Percentiles rank a stretch among this genome's conserved stretches.
Conservation (phyloP, 92 coral and sea anemone genomes). For the Montipora capitata region DNA sequence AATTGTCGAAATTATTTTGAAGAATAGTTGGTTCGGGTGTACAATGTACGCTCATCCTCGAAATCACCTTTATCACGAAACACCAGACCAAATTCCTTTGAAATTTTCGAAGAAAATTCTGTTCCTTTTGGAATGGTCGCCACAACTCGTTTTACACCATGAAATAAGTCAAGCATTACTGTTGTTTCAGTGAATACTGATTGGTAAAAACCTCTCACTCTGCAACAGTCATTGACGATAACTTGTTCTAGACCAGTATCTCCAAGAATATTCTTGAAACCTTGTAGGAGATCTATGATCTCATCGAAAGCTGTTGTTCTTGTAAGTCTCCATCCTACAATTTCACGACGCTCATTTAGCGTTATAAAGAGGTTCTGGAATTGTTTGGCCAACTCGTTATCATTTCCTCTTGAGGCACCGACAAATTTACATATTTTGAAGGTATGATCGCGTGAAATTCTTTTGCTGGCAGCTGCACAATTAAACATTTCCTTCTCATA, state of each 20-base stretch:
- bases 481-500: constrained; percentile 37
- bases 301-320: constrained; percentile 46
- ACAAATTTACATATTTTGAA: background rate
- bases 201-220: background rate
- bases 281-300: background rate
- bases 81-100: constrained; percentile 53
- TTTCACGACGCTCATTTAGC: constrained; percentile 71
- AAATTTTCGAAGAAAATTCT: constrained; percentile 3
- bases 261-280: background rate
- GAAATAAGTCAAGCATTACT: constrained; percentile 13
- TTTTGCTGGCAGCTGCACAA: background rate
- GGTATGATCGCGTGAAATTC: background rate
- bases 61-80: constrained; percentile 45
- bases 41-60: constrained; percentile 16
- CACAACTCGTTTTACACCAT: constrained; percentile 30
- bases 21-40: constrained; percentile 11
- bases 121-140: constrained; percentile 34
- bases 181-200: background rate
- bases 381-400: constrained; percentile 60
- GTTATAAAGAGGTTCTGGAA: constrained; percentile 72
- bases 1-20: background rate
- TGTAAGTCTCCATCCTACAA: constrained; percentile 64
- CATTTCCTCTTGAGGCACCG: constrained; percentile 28
- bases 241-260: background rate
- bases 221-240: background rate